Evolutionary conservation across 37 sponge, comb jelly and placozoan genomes (phyloP).

Genomic region (Chondrilla cf. caribensis): DNA sequence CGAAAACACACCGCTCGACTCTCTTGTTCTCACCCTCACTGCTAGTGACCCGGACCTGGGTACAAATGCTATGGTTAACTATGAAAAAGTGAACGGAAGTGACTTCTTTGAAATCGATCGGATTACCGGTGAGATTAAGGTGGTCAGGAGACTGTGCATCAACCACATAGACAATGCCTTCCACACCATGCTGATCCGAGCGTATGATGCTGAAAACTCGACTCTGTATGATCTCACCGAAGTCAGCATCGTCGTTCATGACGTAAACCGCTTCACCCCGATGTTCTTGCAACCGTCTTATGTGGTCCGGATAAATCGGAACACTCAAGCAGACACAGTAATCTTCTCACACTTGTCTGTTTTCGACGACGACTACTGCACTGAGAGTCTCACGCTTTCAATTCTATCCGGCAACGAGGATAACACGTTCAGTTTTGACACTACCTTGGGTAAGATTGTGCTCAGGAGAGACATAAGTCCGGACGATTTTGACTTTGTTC

Average conservation of each 20-base stretch:
- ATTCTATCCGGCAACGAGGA: constrained; percentile 43
- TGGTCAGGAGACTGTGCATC: constrained; percentile 35
- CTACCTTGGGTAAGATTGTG: constrained; percentile 44
- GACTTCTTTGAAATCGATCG: constrained; percentile 30
- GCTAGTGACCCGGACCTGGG: constrained; percentile 57
- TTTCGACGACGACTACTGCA: constrained; percentile 60
- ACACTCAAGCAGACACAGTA: constrained; percentile 31
- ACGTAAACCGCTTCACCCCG: constrained; percentile 62
- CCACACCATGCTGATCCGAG: constrained; percentile 38
- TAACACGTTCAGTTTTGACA: constrained; percentile 51
- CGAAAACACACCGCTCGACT: constrained; percentile 45
- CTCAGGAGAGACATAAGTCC: constrained; percentile 33
- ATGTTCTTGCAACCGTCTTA: constrained; percentile 67
- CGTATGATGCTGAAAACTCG: constrained; percentile 29
- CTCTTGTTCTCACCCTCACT: not conserved
- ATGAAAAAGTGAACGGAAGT: constrained; percentile 15
- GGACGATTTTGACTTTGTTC: constrained; percentile 48
- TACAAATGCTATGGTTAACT: constrained; percentile 46
- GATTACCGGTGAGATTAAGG: constrained; percentile 39
- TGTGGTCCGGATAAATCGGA: constrained; percentile 38
- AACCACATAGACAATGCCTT: constrained; percentile 1
- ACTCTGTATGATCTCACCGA: constrained; percentile 15
- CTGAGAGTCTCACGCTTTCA: constrained; percentile 41
- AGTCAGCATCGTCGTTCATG: constrained; percentile 40
- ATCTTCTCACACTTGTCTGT: constrained; percentile 43